Base-by-base conservation (phyloP, 35 echinoderm and acorn worm genomes). In the Apostichopus japonicus region DNA sequence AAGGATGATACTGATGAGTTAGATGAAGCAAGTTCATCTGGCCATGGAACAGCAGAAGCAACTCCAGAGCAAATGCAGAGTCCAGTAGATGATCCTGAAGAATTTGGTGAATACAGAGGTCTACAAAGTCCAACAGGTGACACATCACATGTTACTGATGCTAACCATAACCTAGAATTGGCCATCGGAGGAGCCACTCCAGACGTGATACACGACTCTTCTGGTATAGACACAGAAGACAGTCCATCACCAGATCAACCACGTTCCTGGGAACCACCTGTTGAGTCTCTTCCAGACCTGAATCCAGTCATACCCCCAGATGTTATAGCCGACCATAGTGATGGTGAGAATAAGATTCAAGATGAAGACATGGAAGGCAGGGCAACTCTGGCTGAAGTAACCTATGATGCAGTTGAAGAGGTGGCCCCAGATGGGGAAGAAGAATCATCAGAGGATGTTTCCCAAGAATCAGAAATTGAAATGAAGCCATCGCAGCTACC, bases 391-490 rank as follows among this genome's bases (percentile, higher is more conserved):
- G 93, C 93, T 53, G 93, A 94, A 54, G 62, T 94, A 58, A 88
- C 78, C 17, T 94, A 88, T 86, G 93, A 94, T 65, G 87, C 90
- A 8, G 58, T 88, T 70, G 91, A 54, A 57, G 57, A 84, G 21
- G 91, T 88, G 17, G 24, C 56, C 86, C 54, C 19, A 77, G 79
- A 83, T 61, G 89, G 78, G 77, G 70, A 91, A 33, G 92, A 96
- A 44, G 95, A 93, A 44, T 96, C 95, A 63, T 96, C 95, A 75
- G 95, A 96, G 70, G 95, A 94, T 59, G 93, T 90, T 22, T 98
- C 94, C 24, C 97, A 98, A 86, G 94, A 93, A 89, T 98, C 97
- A 86, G 93, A 98, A 65, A 98, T 96, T 93, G 95, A 96, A 72
- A 90, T 98, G 2, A 98, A 95, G 24, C 94, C 94, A 81, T 54